These are phyloP conservation scores for Rhopalosiphum padi DNA, from an alignment of 1,140 invertebrate genomes.

Conservation along the genomic window DNA sequence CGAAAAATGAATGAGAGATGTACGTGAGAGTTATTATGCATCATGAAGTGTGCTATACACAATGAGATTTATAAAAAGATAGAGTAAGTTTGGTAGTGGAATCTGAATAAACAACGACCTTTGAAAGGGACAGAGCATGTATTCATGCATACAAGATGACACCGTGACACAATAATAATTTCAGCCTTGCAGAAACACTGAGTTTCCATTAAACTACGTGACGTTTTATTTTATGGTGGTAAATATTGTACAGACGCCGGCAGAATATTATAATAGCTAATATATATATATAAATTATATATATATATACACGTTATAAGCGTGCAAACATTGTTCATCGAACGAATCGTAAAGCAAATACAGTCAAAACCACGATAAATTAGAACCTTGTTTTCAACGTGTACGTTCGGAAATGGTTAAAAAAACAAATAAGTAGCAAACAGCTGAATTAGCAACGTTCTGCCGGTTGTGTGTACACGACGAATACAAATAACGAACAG, in stretches of 20 bases:
- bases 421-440: neutral
- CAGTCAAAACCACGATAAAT: neutral
- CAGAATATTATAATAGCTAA: neutral
- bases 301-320: no score
- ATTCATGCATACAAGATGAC: constrained; percentile 1
- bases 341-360: neutral
- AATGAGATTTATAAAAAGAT: neutral
- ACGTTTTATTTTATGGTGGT: neutral
- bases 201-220: constrained; percentile 14
- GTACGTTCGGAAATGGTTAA: neutral
- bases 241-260: neutral
- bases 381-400: neutral
- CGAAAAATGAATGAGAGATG: neutral
- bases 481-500: neutral
- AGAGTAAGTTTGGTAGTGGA: neutral
- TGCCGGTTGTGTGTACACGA: neutral
- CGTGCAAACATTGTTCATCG: neutral
- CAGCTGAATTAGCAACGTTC: neutral
- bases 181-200: neutral
- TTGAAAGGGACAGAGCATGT: neutral
- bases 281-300: no score
- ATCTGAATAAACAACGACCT: constrained; percentile 1
- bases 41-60: neutral
- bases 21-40: neutral
- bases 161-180: neutral